phyloP scores from a whole-genome alignment of 2,797 vertebrate genomes.

The Coregonus ussuriensis region DNA sequence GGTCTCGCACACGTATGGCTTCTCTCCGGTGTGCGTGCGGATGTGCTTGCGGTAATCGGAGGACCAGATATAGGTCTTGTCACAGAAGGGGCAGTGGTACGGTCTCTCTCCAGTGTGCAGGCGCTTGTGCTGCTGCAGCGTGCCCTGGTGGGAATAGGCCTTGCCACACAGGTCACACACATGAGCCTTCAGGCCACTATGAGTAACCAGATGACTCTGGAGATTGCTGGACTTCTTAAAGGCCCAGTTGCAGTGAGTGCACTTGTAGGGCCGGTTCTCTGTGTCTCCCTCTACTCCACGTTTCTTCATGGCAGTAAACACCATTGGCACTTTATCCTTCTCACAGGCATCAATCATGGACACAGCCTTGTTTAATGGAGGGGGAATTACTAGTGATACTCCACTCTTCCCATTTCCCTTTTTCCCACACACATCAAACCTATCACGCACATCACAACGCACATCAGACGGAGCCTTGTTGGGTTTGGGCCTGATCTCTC shows the following conservation, averaged over 20 bases:
- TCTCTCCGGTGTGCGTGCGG: conserved; percentile 87
- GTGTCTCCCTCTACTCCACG: conserved; percentile 50
- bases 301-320: conserved; percentile 70
- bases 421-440: conserved; percentile 7
- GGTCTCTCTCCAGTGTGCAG: conserved; percentile 92
- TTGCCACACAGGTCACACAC: conserved; percentile 78
- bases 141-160: conserved; percentile 80
- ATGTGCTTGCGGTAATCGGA: conserved; percentile 93
- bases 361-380: not conserved
- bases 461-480: conserved; percentile 9
- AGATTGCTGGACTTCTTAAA: conserved; percentile 80
- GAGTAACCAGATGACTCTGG: conserved; percentile 76
- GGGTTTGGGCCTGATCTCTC: conserved; percentile 37
- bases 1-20: conserved; percentile 77
- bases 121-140: conserved; percentile 81
- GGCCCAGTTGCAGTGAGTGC: conserved; percentile 73
- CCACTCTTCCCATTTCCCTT: conserved; percentile 20
- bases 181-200: conserved; percentile 75
- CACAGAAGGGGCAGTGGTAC: conserved; percentile 87
- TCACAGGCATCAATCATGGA: conserved; percentile 8
- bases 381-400: not conserved
- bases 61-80: conserved; percentile 90
- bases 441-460: not conserved
- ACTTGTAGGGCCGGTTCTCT: conserved; percentile 74
- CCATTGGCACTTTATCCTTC: conserved; percentile 41